Percentiles rank a stretch among this genome's conserved stretches.
These are phyloP conservation scores for Epinotia demarniana DNA, from an alignment of 2,888 invertebrate genomes.

Conservation along the genomic window DNA sequence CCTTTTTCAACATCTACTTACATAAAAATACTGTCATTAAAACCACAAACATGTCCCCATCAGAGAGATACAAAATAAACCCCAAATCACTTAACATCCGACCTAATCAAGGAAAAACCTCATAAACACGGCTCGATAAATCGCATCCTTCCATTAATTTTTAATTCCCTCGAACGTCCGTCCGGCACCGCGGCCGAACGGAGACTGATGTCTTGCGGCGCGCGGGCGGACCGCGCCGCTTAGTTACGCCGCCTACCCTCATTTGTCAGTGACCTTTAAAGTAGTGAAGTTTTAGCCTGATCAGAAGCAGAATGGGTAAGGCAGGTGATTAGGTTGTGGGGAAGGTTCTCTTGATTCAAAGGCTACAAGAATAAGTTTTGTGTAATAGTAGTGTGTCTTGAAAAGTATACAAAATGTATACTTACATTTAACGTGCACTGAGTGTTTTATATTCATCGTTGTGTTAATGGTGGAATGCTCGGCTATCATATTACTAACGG, in stretches of 20 bases:
- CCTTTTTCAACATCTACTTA: too few relatives aligned
- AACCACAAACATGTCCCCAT: slow-evolving; percentile 39
- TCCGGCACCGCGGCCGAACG: slow-evolving; percentile 68
- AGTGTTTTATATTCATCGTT: too few relatives aligned
- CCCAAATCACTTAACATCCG: slow-evolving; percentile 37
- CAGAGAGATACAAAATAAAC: slow-evolving; percentile 48
- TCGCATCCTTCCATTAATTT: slow-evolving; percentile 73
- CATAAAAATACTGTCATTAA: neutral
- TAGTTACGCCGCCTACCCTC: slow-evolving; percentile 80
- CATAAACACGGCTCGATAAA: slow-evolving; percentile 69
- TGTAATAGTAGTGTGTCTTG: too few relatives aligned
- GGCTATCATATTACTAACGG: too few relatives aligned
- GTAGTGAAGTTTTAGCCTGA: slow-evolving; percentile 54
- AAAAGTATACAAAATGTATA: too few relatives aligned
- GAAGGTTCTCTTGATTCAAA: neutral
- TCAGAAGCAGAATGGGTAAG: slow-evolving; percentile 48
- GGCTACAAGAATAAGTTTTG: too few relatives aligned
- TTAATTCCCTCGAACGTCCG: slow-evolving; percentile 76
- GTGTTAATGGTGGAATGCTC: too few relatives aligned
- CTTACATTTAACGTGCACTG: too few relatives aligned
- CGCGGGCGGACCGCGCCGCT: slow-evolving; percentile 70
- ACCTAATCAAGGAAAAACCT: slow-evolving; percentile 45
- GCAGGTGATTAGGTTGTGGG: slow-evolving; percentile 1
- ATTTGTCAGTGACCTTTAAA: slow-evolving; percentile 78
- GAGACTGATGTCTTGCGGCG: slow-evolving; percentile 74